Evolutionary conservation across 2,888 invertebrate species (phyloP).

Genomic region (Pocota personata): DNA sequence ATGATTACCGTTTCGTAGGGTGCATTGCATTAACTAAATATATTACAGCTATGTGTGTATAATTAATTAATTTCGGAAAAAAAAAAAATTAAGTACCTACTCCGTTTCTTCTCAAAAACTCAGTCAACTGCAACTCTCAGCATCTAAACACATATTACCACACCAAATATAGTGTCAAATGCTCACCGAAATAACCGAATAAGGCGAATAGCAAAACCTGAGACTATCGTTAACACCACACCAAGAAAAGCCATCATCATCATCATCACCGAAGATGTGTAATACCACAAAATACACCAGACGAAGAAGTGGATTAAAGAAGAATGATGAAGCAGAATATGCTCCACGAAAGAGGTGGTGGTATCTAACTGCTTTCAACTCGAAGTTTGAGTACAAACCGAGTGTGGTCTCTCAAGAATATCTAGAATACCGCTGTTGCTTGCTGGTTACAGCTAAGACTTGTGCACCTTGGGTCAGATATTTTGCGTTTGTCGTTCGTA

Average conservation of each 20-base stretch:
- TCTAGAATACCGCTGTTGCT: constrained; percentile 77
- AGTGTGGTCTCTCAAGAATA: constrained; percentile 63
- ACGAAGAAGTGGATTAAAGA: constrained; percentile 36
- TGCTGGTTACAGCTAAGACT: constrained; percentile 80
- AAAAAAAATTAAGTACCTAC: constrained; percentile 14
- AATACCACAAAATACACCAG: constrained; percentile 26
- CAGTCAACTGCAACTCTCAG: constrained; percentile 47
- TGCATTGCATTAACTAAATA: background rate
- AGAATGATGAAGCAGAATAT: constrained; percentile 37
- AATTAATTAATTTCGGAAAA: constrained; percentile 1
- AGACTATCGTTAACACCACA: constrained; percentile 21
- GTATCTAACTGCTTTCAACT: constrained; percentile 66
- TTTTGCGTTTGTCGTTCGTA: constrained; percentile 83
- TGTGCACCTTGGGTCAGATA: constrained; percentile 79
- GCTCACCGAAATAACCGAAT: constrained; percentile 37
- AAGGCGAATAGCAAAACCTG: constrained; percentile 30
- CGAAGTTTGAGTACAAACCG: constrained; percentile 67
- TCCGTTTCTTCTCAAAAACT: constrained; percentile 29
- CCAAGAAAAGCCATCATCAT: constrained; percentile 23
- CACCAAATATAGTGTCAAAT: constrained; percentile 48
- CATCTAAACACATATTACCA: constrained; percentile 13
- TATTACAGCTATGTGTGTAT: constrained; percentile 11
- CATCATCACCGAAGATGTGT: constrained; percentile 43
- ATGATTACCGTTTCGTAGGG: background rate
- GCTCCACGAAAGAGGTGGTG: background rate